A percentile compares a stretch with the other conserved stretches of the same genome.
These are phyloP conservation scores for Heliconius cydno DNA, from an alignment of 2,888 invertebrate genomes.

Conservation along the genomic window DNA sequence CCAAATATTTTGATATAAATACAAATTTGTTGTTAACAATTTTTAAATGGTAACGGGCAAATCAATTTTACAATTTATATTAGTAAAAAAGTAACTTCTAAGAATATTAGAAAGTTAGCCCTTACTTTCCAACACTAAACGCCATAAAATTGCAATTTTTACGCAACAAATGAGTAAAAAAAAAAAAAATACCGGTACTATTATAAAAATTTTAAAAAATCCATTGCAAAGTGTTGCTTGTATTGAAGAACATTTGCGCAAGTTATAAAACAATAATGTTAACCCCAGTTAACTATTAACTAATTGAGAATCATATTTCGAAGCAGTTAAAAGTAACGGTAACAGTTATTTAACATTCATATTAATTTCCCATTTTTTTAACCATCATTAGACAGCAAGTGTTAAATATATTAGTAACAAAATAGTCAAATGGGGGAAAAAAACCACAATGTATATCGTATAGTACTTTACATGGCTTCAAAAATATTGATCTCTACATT, in stretches of 20 bases:
- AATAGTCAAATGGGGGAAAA: background rate
- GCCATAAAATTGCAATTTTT: constrained; percentile 35
- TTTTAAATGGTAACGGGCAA: background rate
- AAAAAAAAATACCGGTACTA: background rate
- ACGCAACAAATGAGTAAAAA: constrained; percentile 29
- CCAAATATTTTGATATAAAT: background rate
- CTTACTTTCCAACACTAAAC: constrained; percentile 39
- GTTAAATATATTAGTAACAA: constrained; percentile 5
- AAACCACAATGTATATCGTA: background rate
- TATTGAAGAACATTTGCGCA: constrained; percentile 40
- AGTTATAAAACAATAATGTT: constrained; percentile 35
- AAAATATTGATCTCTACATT: background rate
- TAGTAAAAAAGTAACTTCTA: constrained; percentile 25
- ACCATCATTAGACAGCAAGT: background rate
- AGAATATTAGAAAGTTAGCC: constrained; percentile 39
- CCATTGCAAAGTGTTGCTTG: constrained; percentile 27
- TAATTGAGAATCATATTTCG: constrained; percentile 31
- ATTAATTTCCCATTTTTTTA: constrained; percentile 19
- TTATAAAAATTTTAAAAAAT: constrained; percentile 33
- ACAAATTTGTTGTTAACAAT: background rate
- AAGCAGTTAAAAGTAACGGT: constrained; percentile 39
- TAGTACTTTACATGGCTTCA: background rate
- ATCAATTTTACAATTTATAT: background rate
- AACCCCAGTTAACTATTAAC: constrained; percentile 29
- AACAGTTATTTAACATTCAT: constrained; percentile 17